Conservation (phyloP, 2,888 invertebrate species). For the Oligia latruncula region DNA sequence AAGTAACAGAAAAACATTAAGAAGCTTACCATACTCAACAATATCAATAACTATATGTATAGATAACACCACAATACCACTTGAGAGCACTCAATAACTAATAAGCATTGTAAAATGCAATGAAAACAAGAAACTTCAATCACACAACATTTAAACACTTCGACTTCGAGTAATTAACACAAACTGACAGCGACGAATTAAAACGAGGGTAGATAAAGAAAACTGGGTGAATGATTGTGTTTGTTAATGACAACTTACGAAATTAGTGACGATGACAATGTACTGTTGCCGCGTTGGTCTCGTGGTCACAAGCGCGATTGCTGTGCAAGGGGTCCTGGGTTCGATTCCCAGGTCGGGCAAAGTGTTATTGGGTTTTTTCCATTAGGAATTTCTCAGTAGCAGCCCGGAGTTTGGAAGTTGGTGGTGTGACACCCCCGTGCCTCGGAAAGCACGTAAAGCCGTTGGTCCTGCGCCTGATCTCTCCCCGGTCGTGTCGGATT, state of each 20-base stretch:
- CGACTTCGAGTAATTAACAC: conserved; percentile 21
- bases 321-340: no score
- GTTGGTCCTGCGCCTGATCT: no score
- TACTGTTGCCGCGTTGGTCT: no score
- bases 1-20: not conserved
- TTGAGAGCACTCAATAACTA: conserved; percentile 11
- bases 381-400: no score
- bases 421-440: no score
- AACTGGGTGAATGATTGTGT: conserved; percentile 43
- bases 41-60: not conserved
- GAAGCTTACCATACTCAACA: conserved; percentile 25
- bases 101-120: conserved; percentile 13
- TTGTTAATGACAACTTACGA: conserved; percentile 16
- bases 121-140: conserved; percentile 7
- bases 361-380: no score
- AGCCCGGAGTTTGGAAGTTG: no score
- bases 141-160: conserved; percentile 16
- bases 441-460: no score
- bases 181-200: conserved; percentile 30
- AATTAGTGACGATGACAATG: conserved; percentile 12
- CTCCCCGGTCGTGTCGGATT: no score
- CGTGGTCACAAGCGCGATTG: no score
- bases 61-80: not conserved
- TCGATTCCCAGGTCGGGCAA: no score
- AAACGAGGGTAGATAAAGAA: conserved; percentile 58